Conservation (phyloP, 2,113 vertebrate genomes). For the Entosphenus tridentatus region DNA sequence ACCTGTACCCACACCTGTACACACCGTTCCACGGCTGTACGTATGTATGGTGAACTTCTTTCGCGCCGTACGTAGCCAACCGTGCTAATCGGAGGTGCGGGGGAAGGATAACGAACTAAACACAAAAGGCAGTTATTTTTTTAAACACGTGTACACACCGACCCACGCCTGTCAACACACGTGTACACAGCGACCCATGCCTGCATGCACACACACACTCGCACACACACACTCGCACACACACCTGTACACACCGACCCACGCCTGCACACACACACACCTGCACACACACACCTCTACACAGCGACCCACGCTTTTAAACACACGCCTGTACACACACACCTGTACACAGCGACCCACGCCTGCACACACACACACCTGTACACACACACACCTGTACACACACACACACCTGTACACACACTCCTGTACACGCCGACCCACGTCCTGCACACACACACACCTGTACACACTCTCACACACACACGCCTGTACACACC, state of each 20-base stretch:
- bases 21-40: background rate
- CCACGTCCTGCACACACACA: background rate
- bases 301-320: background rate
- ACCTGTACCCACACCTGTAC: background rate
- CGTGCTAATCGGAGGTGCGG: too few species aligned
- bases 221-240: background rate
- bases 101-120: too few species aligned
- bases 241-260: background rate
- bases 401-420: background rate
- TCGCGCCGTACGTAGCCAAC: too few species aligned
- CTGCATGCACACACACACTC: background rate
- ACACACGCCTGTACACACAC: background rate
- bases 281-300: background rate
- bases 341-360: background rate
- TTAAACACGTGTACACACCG: background rate
- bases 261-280: background rate
- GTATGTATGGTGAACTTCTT: too few species aligned
- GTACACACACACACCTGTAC: background rate
- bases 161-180: background rate
- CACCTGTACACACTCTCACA: background rate
- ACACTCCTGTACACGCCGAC: background rate
- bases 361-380: background rate
- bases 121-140: too few species aligned
- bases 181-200: background rate
- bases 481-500: background rate